A percentile compares a stretch with the other conserved stretches of the same genome.
Evolutionary conservation across 2,113 vertebrate genomes (phyloP).

Genomic region (Ptilorrhoa leucosticta): DNA sequence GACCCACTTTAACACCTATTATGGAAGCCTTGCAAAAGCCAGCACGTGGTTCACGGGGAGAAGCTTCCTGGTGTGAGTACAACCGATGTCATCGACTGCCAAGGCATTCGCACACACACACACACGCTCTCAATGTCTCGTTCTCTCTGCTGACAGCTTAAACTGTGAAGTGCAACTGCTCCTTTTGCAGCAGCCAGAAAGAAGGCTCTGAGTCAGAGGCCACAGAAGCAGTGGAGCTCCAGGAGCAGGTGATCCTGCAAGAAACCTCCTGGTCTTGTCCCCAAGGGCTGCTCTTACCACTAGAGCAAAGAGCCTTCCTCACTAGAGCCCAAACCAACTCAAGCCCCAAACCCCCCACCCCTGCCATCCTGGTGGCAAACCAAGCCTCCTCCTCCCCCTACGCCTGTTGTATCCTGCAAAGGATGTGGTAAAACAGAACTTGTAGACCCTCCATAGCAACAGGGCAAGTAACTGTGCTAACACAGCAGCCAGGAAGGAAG

Average conservation of each 20-base stretch:
- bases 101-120: neutral
- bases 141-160: neutral
- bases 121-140: neutral
- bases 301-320: neutral
- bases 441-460: neutral
- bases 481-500: slow-evolving; percentile 32
- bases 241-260: neutral
- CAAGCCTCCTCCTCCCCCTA: neutral
- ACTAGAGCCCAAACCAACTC: neutral
- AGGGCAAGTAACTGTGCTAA: neutral
- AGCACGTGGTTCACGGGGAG: neutral
- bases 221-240: neutral
- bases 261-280: neutral
- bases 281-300: neutral
- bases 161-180: neutral
- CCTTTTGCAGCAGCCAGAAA: neutral
- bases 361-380: neutral
- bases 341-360: neutral
- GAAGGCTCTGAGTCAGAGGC: neutral
- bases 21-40: neutral
- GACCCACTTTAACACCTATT: neutral
- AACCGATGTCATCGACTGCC: neutral
- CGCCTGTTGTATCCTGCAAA: neutral
- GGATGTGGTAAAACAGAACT: slow-evolving; percentile 49
- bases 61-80: neutral